Percentiles rank a stretch among this genome's conserved stretches.
Evolutionary conservation across 2,113 vertebrate species (phyloP).

Genomic region (Ictalurus furcatus): DNA sequence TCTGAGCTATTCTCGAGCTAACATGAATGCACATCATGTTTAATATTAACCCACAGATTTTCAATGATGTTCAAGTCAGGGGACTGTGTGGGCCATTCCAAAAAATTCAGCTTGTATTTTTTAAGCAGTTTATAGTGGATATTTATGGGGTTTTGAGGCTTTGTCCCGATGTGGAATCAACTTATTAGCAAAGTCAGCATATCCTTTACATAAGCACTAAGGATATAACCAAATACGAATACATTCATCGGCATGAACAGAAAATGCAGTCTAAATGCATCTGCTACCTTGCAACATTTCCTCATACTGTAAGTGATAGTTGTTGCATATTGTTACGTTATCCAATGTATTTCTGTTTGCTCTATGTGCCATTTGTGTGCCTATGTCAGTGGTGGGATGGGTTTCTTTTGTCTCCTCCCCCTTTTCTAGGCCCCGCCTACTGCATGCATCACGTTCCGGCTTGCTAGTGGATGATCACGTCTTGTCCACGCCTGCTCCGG

Average conservation of each 20-base stretch:
- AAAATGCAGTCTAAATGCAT: neutral
- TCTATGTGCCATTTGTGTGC: too few species aligned
- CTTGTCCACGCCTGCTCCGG: too few species aligned
- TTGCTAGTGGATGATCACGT: too few species aligned
- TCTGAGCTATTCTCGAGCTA: neutral
- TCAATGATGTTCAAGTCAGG: neutral
- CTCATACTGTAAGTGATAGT: neutral
- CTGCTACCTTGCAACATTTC: neutral
- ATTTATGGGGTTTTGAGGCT: neutral
- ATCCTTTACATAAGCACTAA: neutral
- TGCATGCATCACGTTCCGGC: too few species aligned
- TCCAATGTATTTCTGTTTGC: too few species aligned
- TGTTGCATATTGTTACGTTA: neutral
- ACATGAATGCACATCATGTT: neutral
- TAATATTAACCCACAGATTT: neutral
- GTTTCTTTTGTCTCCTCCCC: too few species aligned
- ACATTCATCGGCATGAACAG: neutral
- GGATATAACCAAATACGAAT: neutral
- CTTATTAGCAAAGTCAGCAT: neutral
- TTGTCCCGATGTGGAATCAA: neutral
- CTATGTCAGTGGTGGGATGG: too few species aligned
- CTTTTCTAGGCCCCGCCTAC: too few species aligned
- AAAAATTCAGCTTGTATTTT: neutral
- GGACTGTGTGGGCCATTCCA: neutral
- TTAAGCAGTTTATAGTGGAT: neutral